Percentiles rank a stretch among this genome's conserved stretches.
Evolutionary conservation across 1,140 invertebrate genomes (phyloP).

Genomic region (Epicauta chinensis): DNA sequence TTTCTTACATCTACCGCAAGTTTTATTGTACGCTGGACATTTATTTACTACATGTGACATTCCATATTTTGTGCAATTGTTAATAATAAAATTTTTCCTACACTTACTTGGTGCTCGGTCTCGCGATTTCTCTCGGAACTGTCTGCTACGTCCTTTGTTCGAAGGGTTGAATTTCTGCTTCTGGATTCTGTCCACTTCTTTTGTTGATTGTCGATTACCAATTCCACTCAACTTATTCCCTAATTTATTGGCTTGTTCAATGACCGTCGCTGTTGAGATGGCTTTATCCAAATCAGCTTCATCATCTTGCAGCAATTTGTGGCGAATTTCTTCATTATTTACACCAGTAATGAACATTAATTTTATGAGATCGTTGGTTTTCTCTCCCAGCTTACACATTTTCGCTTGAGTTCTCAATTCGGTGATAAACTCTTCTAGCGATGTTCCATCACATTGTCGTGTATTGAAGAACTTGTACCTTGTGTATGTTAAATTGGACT

Average conservation of each 20-base stretch:
- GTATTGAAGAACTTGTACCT: constrained; percentile 17
- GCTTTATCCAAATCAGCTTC: constrained; percentile 27
- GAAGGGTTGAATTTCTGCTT: too few relatives aligned
- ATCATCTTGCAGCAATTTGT: constrained; percentile 27
- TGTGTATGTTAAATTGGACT: constrained; percentile 13
- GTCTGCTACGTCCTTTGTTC: too few relatives aligned
- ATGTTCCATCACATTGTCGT: constrained; percentile 4
- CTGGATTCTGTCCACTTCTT: constrained; percentile 2
- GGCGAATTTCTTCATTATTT: constrained; percentile 20
- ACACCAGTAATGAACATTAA: constrained; percentile 18
- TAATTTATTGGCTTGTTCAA: constrained; percentile 15
- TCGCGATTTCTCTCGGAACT: too few relatives aligned
- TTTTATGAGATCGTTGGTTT: constrained; percentile 15
- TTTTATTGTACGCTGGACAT: constrained; percentile 4
- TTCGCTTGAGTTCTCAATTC: constrained; percentile 12
- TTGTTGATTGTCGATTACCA: constrained; percentile 20
- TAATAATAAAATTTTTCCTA: background rate
- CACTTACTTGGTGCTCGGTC: too few relatives aligned
- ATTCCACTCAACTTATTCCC: too few relatives aligned
- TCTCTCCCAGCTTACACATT: constrained; percentile 15
- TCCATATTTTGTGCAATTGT: constrained; percentile 5
- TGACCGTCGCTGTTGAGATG: constrained; percentile 18
- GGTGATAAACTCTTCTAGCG: constrained; percentile 16
- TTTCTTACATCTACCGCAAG: background rate
- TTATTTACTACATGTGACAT: background rate